Base-by-base conservation (phyloP, 2,888 invertebrate genomes). In the Cerastoderma edule region DNA sequence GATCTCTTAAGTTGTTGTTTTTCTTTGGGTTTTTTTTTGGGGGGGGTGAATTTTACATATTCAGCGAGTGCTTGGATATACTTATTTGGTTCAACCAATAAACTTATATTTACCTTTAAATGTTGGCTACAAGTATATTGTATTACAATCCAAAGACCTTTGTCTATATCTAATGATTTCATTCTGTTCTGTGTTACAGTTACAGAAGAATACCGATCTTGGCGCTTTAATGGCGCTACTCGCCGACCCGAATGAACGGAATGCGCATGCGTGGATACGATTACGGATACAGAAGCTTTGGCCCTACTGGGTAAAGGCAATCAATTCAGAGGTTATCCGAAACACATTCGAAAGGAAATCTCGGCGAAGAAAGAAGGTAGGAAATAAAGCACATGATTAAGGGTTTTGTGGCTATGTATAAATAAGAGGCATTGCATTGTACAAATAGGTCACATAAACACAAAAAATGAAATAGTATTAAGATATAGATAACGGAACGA, bases 181-280 rank as follows among this genome's bases (percentile, higher is more conserved):
- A 39, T 39, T 39, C 8, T 8, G 8, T 13, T 39, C 8, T 16
- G 16, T 50, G 22, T 60, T 39, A 27, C 39, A 60, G 60, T 8
- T 19, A 4, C 32, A 24, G n/a, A 6, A 27, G 0, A 60, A 60
- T 27, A 60, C 60, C 8, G 32, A 32, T 22, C n/a, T 60, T 8
- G 19, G 22, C 3, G 10, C 10, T 16, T 39, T 60, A 24, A 39
- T 60, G 60, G 16, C 4, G n/a, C 22, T 60, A 39, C 35, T 60
- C 1, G 24, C 8, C 6, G 60, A 60, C 27, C 60, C 60, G 5
- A 60, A 60, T 60, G 60, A 60, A 22, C 60, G 39, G 2, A 32
- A 39, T 2, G 35, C 60, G 5, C 39, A 60, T 27, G 35, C 60
- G n/a, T 60, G 60, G 60, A 60, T 60, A 22, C 60, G 60, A 6